These are phyloP conservation scores for Chelonoidis abingdonii DNA, from an alignment of 2,113 vertebrate genomes.

Conservation along the genomic window DNA sequence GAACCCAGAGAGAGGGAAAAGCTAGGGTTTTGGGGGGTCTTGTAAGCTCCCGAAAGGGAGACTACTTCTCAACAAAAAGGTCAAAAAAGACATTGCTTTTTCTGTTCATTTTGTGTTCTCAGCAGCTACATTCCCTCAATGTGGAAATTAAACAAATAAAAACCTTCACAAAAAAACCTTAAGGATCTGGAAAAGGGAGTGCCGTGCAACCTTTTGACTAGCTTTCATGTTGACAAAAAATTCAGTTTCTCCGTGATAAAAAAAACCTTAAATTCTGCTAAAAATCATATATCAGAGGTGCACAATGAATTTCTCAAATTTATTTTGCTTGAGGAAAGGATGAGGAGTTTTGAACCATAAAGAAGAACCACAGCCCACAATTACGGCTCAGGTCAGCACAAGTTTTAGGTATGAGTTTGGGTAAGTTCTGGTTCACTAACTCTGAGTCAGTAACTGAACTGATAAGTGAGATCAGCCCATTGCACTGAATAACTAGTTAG, in stretches of 20 bases:
- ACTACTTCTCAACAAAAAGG: not conserved
- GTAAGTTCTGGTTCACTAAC: not conserved
- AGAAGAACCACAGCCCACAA: not conserved
- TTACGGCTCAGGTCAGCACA: fast-evolving
- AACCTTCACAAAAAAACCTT: not conserved
- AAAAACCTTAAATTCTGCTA: not conserved
- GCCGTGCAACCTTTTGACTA: not conserved
- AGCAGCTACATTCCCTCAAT: fast-evolving
- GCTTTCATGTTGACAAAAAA: not conserved
- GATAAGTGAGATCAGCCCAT: not conserved
- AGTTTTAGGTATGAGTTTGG: not conserved
- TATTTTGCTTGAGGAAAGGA: not conserved
- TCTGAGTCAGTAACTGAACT: not conserved
- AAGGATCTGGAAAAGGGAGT: not conserved
- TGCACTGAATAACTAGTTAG: not conserved
- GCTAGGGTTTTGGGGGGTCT: not conserved
- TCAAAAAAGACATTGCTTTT: not conserved
- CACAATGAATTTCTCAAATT: not conserved
- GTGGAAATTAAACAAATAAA: not conserved
- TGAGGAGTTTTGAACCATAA: not conserved
- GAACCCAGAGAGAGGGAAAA: not conserved
- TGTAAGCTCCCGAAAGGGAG: not conserved
- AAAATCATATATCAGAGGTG: not conserved
- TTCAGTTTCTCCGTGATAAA: not conserved
- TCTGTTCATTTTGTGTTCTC: not conserved